Base-by-base conservation (phyloP, 2,888 invertebrate genomes). In the Epinotia brunnichana region DNA sequence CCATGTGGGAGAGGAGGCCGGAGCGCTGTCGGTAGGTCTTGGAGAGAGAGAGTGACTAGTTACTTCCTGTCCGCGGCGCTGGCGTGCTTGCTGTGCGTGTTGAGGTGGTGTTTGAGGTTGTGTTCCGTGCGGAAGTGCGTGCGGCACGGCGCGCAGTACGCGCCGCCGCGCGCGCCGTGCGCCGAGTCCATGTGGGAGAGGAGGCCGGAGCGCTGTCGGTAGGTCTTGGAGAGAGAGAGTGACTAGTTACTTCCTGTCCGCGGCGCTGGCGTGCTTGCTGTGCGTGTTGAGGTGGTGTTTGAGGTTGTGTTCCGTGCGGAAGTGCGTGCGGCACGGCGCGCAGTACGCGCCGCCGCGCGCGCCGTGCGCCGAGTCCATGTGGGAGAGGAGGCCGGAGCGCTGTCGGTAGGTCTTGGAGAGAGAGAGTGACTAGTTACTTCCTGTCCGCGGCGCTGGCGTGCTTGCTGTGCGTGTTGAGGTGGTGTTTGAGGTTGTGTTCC, bases 71-170 rank as follows among this genome's bases (percentile, higher is more conserved):
- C 85, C 0, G n/a, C 60, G 0, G 83, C 84, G 0, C 70, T 74
- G 5, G 85, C 73, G 48, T 90, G 90, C 0, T 63, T 79, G 0
- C 87, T 90, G 63, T 88, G 87, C 0, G 87, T 86, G 41, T 74
- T 78, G 35, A 89, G 70, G 70, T 90, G 90, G 29, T 86, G 81
- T 15, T 75, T 74, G 9, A 89, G 76, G 0, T 80, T 83, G 41
- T 82, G 75, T 2, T 68, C 62, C 0, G 79, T 80, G 3, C 82
- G 75, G 76, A 85, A 90, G 70, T 86, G 85, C 9, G 77, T 82
- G 67, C 76, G 70, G 56, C 81, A 83, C 4, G 75, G 74, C 0
- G 80, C 79, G 48, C 85, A 86, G 77, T 83, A 87, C 0, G 84
- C 82, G 0, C 69, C 54, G 17, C 71, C 48, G 7, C 4, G 3